A percentile compares a stretch with the other conserved stretches of the same genome.
Evolutionary conservation across 92 coral and sea anemone genomes (phyloP).

Genomic region (Epizoanthus stellaris): DNA sequence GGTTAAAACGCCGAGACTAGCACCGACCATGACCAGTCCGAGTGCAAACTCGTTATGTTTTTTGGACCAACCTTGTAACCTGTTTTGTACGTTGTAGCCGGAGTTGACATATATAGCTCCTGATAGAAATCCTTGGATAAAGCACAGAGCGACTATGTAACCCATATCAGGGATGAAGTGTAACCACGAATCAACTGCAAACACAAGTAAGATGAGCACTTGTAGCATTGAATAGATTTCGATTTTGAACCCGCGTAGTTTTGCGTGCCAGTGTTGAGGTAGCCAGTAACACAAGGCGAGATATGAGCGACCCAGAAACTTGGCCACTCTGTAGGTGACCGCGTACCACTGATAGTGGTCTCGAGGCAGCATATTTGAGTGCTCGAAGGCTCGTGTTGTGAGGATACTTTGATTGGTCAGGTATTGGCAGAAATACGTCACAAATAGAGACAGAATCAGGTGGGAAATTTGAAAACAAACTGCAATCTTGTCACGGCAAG

Average conservation of each 20-base stretch:
- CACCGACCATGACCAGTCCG: conserved; percentile 26
- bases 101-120: conserved; percentile 32
- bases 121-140: conserved; percentile 30
- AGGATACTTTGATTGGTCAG: no score
- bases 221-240: conserved; percentile 2
- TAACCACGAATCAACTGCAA: conserved; percentile 8
- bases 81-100: conserved; percentile 15
- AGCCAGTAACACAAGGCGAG: no score
- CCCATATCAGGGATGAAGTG: conserved; percentile 33
- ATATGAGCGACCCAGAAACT: no score
- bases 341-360: no score
- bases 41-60: conserved; percentile 27
- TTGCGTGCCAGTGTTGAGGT: background rate
- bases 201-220: conserved; percentile 6
- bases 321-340: no score
- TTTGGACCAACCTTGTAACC: conserved; percentile 4
- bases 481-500: no score
- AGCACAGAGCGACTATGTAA: background rate
- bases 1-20: conserved; percentile 38
- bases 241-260: background rate
- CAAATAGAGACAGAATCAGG: no score
- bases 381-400: no score
- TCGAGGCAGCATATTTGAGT: no score
- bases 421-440: no score
- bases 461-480: no score